Percentiles rank a stretch among this genome's conserved stretches.
phyloP scores from a whole-genome alignment of 2,888 invertebrate species.

The Lycophotia porphyrea region DNA sequence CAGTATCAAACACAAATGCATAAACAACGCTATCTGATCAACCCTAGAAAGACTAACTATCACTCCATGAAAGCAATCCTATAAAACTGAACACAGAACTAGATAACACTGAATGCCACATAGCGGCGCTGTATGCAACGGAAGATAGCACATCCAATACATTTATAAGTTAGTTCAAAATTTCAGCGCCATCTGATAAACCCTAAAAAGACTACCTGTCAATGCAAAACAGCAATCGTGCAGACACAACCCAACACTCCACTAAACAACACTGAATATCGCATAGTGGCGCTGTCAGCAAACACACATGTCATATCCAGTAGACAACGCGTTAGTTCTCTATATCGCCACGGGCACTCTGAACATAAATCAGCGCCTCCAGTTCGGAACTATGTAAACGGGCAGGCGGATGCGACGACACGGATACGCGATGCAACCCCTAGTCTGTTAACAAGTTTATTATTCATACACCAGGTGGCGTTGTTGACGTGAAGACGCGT shows the following conservation, averaged over 20 bases:
- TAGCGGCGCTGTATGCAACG: not conserved
- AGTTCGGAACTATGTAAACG: constrained; percentile 1
- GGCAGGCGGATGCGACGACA: not conserved
- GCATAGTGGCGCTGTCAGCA: not conserved
- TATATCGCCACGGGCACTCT: not conserved
- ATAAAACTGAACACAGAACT: not conserved
- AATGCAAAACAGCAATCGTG: not conserved
- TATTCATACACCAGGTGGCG: constrained; percentile 7
- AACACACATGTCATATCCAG: not conserved
- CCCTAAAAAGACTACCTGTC: not conserved
- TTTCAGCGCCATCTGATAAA: not conserved
- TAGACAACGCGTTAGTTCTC: not conserved
- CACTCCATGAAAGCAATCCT: not conserved
- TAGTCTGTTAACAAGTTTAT: constrained; percentile 6
- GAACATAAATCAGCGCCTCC: not conserved
- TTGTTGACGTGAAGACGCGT: not conserved
- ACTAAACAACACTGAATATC: not conserved
- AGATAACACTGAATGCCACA: not conserved
- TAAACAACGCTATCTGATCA: constrained; percentile 24
- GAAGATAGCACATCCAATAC: not conserved
- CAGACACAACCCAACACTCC: not conserved
- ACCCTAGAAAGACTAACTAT: not conserved
- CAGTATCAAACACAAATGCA: not conserved
- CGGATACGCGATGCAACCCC: constrained; percentile 1
- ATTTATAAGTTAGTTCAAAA: not conserved